Conservation (phyloP, 2,888 invertebrate species). For the Anthophora plumipes region DNA sequence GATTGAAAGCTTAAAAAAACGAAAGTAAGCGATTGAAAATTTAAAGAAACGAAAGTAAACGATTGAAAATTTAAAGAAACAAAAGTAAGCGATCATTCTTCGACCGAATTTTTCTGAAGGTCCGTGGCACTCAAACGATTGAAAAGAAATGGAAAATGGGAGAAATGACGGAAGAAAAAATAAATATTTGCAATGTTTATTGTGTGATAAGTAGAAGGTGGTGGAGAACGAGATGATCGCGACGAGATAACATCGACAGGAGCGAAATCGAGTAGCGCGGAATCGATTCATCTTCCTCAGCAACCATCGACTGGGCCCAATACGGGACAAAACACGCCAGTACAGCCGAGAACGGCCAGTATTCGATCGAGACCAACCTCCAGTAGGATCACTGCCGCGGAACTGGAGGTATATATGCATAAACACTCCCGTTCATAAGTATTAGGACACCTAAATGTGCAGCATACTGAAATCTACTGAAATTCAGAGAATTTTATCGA, state of each 20-base stretch:
- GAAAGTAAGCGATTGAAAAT: no score
- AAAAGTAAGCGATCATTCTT: no score
- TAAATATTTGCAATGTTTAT: background rate
- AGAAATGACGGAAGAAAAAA: no score
- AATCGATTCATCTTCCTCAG: constrained; percentile 89
- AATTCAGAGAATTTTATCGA: no score
- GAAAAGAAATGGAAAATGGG: no score
- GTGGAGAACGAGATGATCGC: constrained; percentile 91
- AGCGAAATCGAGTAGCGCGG: constrained; percentile 92
- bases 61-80: no score
- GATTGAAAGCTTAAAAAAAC: no score
- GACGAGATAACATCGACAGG: constrained; percentile 88
- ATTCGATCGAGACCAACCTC: constrained; percentile 95
- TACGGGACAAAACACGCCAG: constrained; percentile 86
- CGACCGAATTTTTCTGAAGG: no score
- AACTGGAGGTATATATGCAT: constrained; percentile 88
- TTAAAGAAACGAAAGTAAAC: no score
- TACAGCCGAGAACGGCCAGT: constrained; percentile 94
- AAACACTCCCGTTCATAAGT: background rate
- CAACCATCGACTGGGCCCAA: constrained; percentile 85
- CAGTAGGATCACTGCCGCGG: constrained; percentile 94
- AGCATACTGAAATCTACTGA: no score
- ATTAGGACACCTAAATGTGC: no score
- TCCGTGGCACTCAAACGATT: no score
- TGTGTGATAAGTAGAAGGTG: constrained; percentile 80